Evolutionary conservation across 2,888 invertebrate genomes (phyloP).

Genomic region (Lasioglossum pauxillum): DNA sequence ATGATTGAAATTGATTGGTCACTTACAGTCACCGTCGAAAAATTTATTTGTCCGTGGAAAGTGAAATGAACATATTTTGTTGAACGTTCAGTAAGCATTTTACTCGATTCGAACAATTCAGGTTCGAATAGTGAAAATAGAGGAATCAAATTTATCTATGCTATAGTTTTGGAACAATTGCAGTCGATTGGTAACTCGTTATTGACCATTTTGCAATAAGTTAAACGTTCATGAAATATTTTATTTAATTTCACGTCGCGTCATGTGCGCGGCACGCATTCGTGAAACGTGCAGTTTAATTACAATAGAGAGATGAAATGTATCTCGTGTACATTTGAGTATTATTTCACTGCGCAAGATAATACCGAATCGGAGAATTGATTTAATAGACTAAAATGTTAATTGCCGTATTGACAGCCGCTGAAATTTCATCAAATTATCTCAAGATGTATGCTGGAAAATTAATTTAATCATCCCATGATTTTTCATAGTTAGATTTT

Average conservation of each 20-base stretch:
- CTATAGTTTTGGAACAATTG: not conserved
- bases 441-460: no score
- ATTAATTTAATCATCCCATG: no score
- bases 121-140: not conserved
- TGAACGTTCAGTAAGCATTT: not conserved
- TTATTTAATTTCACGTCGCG: not conserved
- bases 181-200: not conserved
- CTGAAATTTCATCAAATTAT: not conserved
- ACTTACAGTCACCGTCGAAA: not conserved
- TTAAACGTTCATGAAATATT: not conserved
- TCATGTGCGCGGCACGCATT: rapidly evolving
- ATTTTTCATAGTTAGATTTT: no score
- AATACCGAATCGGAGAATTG: not conserved
- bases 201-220: not conserved
- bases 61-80: not conserved
- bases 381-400: not conserved
- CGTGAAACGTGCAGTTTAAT: not conserved
- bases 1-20: not conserved
- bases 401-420: not conserved
- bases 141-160: not conserved
- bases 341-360: not conserved
- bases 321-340: not conserved
- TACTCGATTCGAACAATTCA: not conserved
- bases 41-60: not conserved
- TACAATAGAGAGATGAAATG: not conserved